Percentiles rank a stretch among this genome's conserved stretches.
phyloP scores from a whole-genome alignment of 2,113 vertebrate species.

The Aldabrachelys gigantea region DNA sequence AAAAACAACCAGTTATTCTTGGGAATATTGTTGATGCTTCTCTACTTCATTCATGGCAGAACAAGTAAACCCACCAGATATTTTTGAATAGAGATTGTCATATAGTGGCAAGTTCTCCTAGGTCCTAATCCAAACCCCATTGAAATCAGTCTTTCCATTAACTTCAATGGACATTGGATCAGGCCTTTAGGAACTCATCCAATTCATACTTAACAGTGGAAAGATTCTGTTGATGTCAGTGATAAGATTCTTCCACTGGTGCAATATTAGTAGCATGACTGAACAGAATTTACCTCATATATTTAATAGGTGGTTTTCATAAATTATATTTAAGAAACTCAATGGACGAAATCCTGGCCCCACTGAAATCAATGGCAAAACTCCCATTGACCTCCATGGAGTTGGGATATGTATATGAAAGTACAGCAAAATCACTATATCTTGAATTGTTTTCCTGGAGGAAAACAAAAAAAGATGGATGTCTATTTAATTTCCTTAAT shows the following conservation, averaged over 20 bases:
- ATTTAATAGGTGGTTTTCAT: slow-evolving; percentile 62
- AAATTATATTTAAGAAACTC: slow-evolving; percentile 41
- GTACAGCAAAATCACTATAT: slow-evolving; percentile 8
- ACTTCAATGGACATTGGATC: background rate
- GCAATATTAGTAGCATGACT: slow-evolving; percentile 43
- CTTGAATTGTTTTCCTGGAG: slow-evolving; percentile 37
- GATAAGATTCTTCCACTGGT: slow-evolving; percentile 10
- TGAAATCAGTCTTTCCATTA: background rate
- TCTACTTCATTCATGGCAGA: slow-evolving; percentile 23
- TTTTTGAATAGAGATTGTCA: background rate
- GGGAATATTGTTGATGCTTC: slow-evolving; percentile 7
- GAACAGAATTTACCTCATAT: slow-evolving; percentile 55
- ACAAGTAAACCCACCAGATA: slow-evolving; percentile 19
- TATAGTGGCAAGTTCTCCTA: background rate
- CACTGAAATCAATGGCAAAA: slow-evolving; percentile 31
- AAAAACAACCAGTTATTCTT: background rate
- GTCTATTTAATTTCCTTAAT: slow-evolving; percentile 3
- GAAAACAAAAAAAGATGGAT: background rate
- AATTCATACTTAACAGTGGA: background rate
- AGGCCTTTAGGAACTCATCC: background rate
- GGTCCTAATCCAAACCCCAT: background rate
- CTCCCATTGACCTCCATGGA: slow-evolving; percentile 39
- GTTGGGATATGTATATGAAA: background rate
- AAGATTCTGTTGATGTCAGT: background rate
- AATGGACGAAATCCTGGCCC: slow-evolving; percentile 36